phyloP scores from a whole-genome alignment of 2,888 invertebrate species.

The Temnothorax ravouxi region DNA sequence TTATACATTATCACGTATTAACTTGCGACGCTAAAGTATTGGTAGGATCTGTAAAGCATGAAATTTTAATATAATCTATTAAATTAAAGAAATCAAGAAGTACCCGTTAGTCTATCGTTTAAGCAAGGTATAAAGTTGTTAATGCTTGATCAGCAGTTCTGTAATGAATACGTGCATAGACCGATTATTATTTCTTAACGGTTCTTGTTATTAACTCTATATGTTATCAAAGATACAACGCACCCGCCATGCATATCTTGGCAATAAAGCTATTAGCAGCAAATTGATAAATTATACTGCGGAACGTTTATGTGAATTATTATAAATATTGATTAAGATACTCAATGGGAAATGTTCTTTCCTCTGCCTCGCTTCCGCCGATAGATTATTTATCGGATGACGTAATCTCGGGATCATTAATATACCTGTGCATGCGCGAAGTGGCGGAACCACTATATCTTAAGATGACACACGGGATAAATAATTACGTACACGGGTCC shows the following conservation, averaged over 20 bases:
- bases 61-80: background rate
- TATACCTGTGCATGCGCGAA: conserved; percentile 1
- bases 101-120: background rate
- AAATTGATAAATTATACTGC: conserved; percentile 34
- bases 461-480: background rate
- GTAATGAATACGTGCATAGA: background rate
- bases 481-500: background rate
- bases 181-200: conserved; percentile 29
- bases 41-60: background rate
- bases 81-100: background rate
- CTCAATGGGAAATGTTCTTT: conserved; percentile 12
- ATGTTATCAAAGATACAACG: background rate
- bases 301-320: background rate
- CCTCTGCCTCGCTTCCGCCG: background rate
- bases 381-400: conserved; percentile 34
- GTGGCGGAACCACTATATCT: conserved; percentile 4
- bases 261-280: conserved; percentile 29
- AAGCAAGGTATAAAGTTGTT: background rate
- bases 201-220: background rate
- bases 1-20: conserved; percentile 2
- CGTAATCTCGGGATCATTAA: conserved; percentile 42
- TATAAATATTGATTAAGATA: conserved; percentile 26
- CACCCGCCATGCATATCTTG: background rate
- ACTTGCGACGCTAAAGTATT: background rate
- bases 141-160: background rate